Evolutionary conservation across 1,140 invertebrate species (phyloP).

Genomic region (Bilobella aurantiaca): DNA sequence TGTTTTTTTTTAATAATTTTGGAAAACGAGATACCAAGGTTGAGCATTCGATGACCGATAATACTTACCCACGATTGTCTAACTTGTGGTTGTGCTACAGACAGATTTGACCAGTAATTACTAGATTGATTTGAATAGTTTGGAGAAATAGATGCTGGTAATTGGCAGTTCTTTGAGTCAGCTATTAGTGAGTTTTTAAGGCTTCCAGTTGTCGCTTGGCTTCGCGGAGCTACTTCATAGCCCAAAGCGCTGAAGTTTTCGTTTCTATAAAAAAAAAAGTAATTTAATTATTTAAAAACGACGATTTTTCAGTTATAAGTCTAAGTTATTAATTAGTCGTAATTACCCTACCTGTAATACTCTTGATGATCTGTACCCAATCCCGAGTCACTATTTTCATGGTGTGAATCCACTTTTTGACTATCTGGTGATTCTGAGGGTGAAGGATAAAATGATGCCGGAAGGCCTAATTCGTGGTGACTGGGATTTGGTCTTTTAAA

Average conservation of each 20-base stretch:
- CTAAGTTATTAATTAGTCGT: not conserved
- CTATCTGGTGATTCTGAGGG: constrained; percentile 25
- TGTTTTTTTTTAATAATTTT: too few relatives aligned
- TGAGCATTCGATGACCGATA: not conserved
- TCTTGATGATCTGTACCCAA: constrained; percentile 36
- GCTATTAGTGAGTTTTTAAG: not conserved
- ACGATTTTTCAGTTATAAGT: too few relatives aligned
- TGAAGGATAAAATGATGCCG: constrained; percentile 20
- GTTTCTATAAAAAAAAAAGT: constrained; percentile 7
- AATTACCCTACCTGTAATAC: constrained; percentile 34
- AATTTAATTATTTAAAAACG: not conserved
- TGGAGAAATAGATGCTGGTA: not conserved
- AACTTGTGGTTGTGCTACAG: not conserved
- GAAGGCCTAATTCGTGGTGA: constrained; percentile 14
- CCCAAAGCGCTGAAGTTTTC: constrained; percentile 27
- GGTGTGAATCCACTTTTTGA: constrained; percentile 30
- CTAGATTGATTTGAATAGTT: not conserved
- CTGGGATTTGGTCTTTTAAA: too few relatives aligned
- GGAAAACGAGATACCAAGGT: not conserved
- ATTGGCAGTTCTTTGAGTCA: not conserved
- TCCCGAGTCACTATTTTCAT: constrained; percentile 37
- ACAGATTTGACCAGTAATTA: not conserved
- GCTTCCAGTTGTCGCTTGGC: not conserved
- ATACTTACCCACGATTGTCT: not conserved
- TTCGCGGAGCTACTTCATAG: constrained; percentile 19